A percentile compares a stretch with the other conserved stretches of the same genome.
These are phyloP conservation scores for Pseudachorutes palmiensis DNA, from an alignment of 1,140 invertebrate genomes.

Conservation along the genomic window DNA sequence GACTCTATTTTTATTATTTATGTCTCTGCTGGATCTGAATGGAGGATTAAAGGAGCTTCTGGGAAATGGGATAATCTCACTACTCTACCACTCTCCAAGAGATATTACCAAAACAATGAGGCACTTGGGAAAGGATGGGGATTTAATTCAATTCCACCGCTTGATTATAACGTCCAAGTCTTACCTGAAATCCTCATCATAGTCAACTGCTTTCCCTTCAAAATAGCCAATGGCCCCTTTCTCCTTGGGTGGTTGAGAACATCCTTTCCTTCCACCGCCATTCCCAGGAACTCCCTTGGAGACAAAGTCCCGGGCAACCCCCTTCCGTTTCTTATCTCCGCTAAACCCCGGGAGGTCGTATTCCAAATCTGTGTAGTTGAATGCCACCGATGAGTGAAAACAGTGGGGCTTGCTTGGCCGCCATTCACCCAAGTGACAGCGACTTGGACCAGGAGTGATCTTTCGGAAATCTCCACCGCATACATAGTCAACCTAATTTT, in stretches of 20 bases:
- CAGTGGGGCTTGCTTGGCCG: conserved; percentile 53
- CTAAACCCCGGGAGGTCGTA: conserved; percentile 19
- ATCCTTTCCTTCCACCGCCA: conserved; percentile 16
- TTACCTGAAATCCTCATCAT: conserved; percentile 27
- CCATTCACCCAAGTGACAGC: conserved; percentile 60
- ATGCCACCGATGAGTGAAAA: conserved; percentile 34
- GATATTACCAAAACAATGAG: no score
- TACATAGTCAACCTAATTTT: conserved; percentile 41
- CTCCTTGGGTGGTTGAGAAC: conserved; percentile 28
- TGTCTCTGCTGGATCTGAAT: no score
- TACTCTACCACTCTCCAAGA: no score
- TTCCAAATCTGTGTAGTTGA: conserved; percentile 29
- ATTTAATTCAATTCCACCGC: no score
- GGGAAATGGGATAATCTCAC: no score
- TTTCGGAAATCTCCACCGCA: conserved; percentile 49
- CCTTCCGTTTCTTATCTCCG: conserved; percentile 17
- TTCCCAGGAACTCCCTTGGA: conserved; percentile 2
- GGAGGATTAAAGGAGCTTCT: no score
- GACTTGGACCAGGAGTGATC: conserved; percentile 46
- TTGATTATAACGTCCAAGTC: no score
- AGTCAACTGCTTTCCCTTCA: conserved; percentile 34
- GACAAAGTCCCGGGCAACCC: background rate
- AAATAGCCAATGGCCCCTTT: conserved; percentile 27
- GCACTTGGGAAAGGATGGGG: no score
- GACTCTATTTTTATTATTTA: no score